phyloP scores from a whole-genome alignment of 2,113 vertebrate species.

The Onychorhynchus coronatus region DNA sequence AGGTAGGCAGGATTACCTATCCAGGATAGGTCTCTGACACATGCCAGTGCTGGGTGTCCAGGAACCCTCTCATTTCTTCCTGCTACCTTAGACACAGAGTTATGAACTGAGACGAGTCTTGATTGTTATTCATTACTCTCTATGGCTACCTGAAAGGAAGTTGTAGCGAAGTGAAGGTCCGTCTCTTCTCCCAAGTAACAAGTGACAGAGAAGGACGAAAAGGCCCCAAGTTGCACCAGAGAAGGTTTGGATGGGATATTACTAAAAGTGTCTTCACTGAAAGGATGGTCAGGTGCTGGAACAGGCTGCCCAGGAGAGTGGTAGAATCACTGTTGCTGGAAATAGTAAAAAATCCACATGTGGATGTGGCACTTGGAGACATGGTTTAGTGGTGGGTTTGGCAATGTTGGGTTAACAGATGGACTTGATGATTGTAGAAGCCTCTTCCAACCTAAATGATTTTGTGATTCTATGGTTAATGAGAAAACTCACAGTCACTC shows the following conservation, averaged over 20 bases:
- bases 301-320: neutral
- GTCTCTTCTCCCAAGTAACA: neutral
- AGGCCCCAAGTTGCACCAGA: neutral
- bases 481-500: neutral
- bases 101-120: neutral
- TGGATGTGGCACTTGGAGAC: no score
- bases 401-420: rapidly evolving
- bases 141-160: neutral
- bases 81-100: neutral
- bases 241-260: neutral
- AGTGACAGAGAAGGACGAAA: neutral
- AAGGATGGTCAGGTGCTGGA: neutral
- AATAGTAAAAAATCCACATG: neutral
- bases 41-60: rapidly evolving
- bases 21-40: neutral
- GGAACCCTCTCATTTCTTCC: neutral
- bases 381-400: rapidly evolving
- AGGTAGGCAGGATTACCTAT: neutral
- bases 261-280: neutral
- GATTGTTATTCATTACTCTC: neutral
- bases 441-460: neutral
- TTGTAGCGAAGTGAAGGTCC: neutral
- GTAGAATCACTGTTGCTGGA: neutral
- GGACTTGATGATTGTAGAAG: neutral
- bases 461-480: neutral